phyloP scores from a whole-genome alignment of 2,113 vertebrate species.

The Vulpes vulpes region DNA sequence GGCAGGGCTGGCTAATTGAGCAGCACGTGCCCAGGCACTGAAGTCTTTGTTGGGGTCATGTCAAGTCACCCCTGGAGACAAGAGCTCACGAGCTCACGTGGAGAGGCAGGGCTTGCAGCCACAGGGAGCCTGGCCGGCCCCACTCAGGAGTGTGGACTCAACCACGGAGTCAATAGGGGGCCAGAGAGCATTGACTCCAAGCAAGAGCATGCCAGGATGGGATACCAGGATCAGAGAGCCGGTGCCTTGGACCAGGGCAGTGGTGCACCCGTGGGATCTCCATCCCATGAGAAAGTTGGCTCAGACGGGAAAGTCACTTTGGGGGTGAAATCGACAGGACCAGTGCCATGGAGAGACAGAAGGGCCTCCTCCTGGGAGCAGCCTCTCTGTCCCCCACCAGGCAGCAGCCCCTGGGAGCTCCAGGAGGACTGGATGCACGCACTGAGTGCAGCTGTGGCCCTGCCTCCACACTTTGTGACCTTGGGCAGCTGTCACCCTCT shows the following conservation, averaged over 20 bases:
- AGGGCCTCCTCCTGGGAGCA: no score
- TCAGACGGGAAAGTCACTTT: not conserved
- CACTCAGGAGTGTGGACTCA: not conserved
- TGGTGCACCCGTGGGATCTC: no score
- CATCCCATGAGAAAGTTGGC: not conserved
- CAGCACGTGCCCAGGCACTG: not conserved
- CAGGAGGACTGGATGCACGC: rapidly evolving
- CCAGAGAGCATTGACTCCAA: not conserved
- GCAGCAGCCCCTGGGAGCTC: not conserved
- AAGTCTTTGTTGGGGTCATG: not conserved
- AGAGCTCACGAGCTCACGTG: not conserved
- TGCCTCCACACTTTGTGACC: not conserved
- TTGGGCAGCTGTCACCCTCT: not conserved
- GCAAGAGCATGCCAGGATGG: not conserved
- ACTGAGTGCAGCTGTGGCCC: not conserved
- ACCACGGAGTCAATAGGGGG: not conserved
- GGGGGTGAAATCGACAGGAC: not conserved
- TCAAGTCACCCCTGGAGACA: not conserved
- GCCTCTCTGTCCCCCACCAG: rapidly evolving
- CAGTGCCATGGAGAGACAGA: not conserved
- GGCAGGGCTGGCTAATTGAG: not conserved
- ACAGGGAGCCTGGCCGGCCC: not conserved
- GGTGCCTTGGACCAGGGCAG: not conserved
- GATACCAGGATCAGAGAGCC: not conserved
- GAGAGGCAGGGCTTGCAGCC: not conserved